Conservation (phyloP, 2,888 invertebrate species). For the Cosmopolites sordidus region DNA sequence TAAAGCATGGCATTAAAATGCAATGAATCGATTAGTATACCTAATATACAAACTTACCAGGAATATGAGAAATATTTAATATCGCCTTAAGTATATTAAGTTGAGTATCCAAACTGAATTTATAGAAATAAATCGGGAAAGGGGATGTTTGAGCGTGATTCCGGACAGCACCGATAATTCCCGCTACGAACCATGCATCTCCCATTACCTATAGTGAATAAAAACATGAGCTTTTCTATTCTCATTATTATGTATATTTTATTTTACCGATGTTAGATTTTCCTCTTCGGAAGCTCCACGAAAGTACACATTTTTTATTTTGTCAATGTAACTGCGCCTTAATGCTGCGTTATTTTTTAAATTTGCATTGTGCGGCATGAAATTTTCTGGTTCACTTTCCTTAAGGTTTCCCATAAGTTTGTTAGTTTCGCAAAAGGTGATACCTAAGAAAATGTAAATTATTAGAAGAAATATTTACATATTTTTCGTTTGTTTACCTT, state of each 20-base stretch:
- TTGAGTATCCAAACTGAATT: slow-evolving; percentile 34
- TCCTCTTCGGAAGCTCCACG: slow-evolving; percentile 11
- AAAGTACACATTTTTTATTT: slow-evolving; percentile 18
- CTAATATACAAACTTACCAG: slow-evolving; percentile 10
- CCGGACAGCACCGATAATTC: slow-evolving; percentile 32
- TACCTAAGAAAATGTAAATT: slow-evolving; percentile 10
- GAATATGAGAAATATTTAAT: background rate
- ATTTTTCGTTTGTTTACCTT: slow-evolving; percentile 31
- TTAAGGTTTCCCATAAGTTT: slow-evolving; percentile 1
- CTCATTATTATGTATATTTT: slow-evolving; percentile 1
- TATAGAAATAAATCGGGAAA: slow-evolving; percentile 39
- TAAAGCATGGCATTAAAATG: too few species aligned
- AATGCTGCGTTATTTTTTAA: slow-evolving; percentile 27
- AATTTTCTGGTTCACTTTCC: slow-evolving; percentile 23
- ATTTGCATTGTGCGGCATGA: slow-evolving; percentile 27
- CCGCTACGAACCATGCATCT: slow-evolving; percentile 30
- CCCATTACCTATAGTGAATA: slow-evolving; percentile 16
- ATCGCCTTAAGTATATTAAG: slow-evolving; percentile 30
- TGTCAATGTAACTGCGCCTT: slow-evolving; percentile 21
- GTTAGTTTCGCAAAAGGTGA: slow-evolving; percentile 8
- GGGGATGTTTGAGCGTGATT: slow-evolving; percentile 33
- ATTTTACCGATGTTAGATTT: slow-evolving; percentile 9
- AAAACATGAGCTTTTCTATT: background rate
- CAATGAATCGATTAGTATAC: too few species aligned
- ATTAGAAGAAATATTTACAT: background rate